Percentiles rank a stretch among this genome's conserved stretches.
phyloP scores from a whole-genome alignment of 1,140 invertebrate species.

The Patella vulgata region DNA sequence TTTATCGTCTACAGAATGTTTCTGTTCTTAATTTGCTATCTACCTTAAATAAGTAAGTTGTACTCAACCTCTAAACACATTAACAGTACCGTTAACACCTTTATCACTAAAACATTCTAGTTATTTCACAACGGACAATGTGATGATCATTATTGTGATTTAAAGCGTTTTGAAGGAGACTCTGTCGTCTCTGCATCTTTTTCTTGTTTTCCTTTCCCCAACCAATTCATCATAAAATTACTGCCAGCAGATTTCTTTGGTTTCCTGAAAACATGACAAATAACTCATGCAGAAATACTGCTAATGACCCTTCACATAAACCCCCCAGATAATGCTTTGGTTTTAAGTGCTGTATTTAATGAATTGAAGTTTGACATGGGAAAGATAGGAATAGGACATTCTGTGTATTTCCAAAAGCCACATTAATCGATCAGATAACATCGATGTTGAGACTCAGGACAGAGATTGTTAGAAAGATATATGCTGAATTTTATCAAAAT shows the following conservation, averaged over 20 bases:
- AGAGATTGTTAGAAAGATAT: no score
- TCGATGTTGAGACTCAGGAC: neutral
- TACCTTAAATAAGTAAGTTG: no score
- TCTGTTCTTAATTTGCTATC: no score
- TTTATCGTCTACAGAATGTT: no score
- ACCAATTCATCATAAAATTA: constrained; percentile 41
- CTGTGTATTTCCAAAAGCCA: neutral
- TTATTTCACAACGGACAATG: no score
- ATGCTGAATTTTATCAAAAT: no score
- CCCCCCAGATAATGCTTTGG: neutral
- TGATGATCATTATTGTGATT: neutral
- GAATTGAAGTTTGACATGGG: neutral
- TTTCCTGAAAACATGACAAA: constrained; percentile 31
- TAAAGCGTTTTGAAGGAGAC: neutral
- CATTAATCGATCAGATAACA: neutral
- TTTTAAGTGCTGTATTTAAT: neutral
- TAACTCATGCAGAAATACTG: neutral
- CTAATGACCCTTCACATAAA: neutral
- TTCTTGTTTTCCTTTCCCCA: constrained; percentile 13
- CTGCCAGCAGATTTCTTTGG: constrained; percentile 37
- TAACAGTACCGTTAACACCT: no score
- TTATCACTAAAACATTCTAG: no score
- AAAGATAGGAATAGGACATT: neutral
- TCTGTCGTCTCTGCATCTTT: neutral
- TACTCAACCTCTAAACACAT: no score